Percentiles rank a stretch among this genome's conserved stretches.
These are phyloP conservation scores for Lutraria rhynchaena DNA, from an alignment of 1,140 invertebrate genomes.

Conservation along the genomic window DNA sequence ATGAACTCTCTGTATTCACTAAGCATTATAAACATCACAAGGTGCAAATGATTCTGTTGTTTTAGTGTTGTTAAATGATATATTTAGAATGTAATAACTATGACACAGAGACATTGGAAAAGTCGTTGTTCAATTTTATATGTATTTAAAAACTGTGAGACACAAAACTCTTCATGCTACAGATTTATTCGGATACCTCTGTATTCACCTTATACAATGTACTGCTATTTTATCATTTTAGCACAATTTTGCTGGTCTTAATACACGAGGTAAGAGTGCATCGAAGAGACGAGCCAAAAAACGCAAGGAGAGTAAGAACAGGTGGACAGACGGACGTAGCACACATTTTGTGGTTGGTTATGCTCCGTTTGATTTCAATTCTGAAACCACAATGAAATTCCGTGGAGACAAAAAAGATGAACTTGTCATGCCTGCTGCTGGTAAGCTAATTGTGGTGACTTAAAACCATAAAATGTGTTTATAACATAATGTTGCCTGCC, in stretches of 20 bases:
- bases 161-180: no score
- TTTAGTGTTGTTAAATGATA: no score
- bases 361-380: conserved; percentile 62
- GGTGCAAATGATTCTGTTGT: no score
- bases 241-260: conserved; percentile 69
- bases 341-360: conserved; percentile 72
- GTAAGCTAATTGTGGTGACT: conserved; percentile 26
- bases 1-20: no score
- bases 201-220: background rate
- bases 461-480: no score
- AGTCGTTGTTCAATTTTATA: no score
- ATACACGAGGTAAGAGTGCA: conserved; percentile 61
- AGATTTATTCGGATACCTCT: no score
- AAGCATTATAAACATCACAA: no score
- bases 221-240: no score
- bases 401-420: conserved; percentile 65
- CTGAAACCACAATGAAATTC: conserved; percentile 66
- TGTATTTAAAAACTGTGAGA: background rate
- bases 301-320: conserved; percentile 50
- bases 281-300: conserved; percentile 51
- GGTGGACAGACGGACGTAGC: conserved; percentile 61
- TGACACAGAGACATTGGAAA: no score
- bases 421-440: conserved; percentile 56
- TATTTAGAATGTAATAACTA: no score
- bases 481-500: no score